Evolutionary conservation across 2,797 vertebrate species (phyloP).

Genomic region (Xyrichtys novacula): DNA sequence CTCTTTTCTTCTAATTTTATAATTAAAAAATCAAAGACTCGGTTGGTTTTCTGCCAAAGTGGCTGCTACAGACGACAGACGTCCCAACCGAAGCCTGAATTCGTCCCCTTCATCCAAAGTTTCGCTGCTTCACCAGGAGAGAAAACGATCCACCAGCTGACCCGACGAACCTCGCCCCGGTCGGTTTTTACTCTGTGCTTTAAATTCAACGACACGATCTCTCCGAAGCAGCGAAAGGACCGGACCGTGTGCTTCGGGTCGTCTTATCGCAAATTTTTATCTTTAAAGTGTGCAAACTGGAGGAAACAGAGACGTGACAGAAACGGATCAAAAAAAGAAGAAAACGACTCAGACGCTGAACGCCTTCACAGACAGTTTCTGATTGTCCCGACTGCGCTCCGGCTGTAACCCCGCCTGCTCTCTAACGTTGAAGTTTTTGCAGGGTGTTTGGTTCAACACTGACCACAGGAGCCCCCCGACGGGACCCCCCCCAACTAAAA

Average conservation of each 20-base stretch:
- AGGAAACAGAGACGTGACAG: background rate
- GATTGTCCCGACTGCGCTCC: background rate
- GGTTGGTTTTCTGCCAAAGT: conserved; percentile 43
- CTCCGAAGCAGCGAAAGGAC: background rate
- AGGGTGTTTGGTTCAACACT: conserved; percentile 27
- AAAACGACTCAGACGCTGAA: background rate
- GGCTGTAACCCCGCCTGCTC: conserved; percentile 17
- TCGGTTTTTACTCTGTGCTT: conserved; percentile 43
- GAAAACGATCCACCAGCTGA: background rate
- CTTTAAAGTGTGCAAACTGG: conserved; percentile 22
- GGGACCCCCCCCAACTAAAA: conserved; percentile 4
- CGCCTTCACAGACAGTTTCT: background rate
- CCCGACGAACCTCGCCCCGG: no score
- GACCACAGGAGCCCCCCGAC: background rate
- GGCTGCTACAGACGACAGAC: conserved; percentile 65
- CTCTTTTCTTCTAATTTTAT: no score
- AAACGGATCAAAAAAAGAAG: background rate
- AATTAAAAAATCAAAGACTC: background rate
- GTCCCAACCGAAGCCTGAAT: conserved; percentile 10
- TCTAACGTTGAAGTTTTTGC: background rate
- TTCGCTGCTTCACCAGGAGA: no score
- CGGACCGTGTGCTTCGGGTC: conserved; percentile 17
- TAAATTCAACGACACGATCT: background rate
- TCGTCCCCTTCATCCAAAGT: no score
- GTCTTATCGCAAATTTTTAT: no score